Conservation (phyloP, 53 echinoderm and acorn worm genomes). For the Arbacia lixula region DNA sequence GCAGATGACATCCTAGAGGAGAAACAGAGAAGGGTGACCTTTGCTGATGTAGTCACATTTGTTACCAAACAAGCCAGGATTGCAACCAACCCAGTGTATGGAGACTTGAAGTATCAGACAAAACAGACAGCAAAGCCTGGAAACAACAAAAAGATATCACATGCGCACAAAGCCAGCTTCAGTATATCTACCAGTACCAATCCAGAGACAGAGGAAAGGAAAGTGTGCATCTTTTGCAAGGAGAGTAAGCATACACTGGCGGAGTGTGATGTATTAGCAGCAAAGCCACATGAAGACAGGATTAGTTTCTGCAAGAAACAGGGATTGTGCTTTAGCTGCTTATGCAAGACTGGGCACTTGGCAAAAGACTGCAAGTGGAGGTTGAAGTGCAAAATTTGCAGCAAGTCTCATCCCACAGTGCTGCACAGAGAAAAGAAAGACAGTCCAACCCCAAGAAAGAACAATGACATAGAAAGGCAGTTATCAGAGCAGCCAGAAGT, state of each 20-base stretch:
- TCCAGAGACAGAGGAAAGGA: neutral
- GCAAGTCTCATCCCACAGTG: slow-evolving; percentile 59
- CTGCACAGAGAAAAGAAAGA: slow-evolving; percentile 33
- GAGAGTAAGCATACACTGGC: neutral
- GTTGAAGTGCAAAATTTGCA: slow-evolving; percentile 41
- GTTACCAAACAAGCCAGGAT: slow-evolving; percentile 23
- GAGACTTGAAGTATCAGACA: neutral
- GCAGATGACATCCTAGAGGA: slow-evolving; percentile 33
- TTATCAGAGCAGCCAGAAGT: too few species aligned
- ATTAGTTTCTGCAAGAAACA: neutral
- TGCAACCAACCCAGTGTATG: slow-evolving; percentile 20
- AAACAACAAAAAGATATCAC: neutral
- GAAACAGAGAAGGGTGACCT: neutral
- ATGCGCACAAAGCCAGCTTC: neutral
- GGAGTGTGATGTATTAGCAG: neutral
- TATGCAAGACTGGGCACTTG: slow-evolving; percentile 50
- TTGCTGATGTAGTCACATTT: slow-evolving; percentile 12
- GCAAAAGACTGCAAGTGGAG: slow-evolving; percentile 54
- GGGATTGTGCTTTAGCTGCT: slow-evolving; percentile 22
- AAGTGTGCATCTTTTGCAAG: neutral
- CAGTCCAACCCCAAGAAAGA: neutral
- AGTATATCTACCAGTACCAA: neutral
- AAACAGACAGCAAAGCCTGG: neutral
- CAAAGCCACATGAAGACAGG: neutral
- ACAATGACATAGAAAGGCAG: neutral